Evolutionary conservation across 2,888 invertebrate species (phyloP), one percentile per base, ranked within the genome.

Genomic region (Malthinus seriepunctatus): DNA sequence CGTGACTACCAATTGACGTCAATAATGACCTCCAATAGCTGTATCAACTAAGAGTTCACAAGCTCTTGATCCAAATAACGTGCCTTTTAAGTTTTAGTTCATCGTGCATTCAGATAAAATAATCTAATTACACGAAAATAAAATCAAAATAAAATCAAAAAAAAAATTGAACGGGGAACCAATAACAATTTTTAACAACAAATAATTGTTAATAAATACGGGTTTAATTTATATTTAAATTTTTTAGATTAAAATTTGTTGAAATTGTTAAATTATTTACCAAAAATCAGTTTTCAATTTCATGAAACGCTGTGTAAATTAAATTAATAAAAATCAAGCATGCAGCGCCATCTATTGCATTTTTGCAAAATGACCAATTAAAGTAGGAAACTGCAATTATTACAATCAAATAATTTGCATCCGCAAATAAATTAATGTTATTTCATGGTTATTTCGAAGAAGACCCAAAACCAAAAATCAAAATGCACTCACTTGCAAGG

Each of bases 1-100:
- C 85, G 84, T 86, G 86, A 84, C 77, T 71, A 67, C 74, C 79
- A 79, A 85, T 85, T 86, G 86, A 86, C 86, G 86, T 86, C 86
- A 86, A 86, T 85, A 79, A 81, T 86, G 86, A 86, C 86, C 86
- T 86, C 86, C 84, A 81, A 72, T 76, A 76, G 56, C 45, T 48
- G 52, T 57, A 63, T 59, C 55, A 42, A 58, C 53, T 58, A 56
- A 59, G 61, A 58, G 64, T 56, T 57, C 45, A 38, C 38, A 51
- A 52, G 55, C 63, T 62, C 63, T 58, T 67, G 64, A 62, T 66
- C 67, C 63, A 67, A 65, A 69, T 67, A 51, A 35, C 23, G 23
- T 5, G 23, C 23, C 23, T 23, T 23, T 23, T 23, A 23, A 23
- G 23, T 23, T 23, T 23, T 23, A 23, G 23, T 23, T 23, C 23